Percentiles rank a stretch among this genome's conserved stretches.
Conservation (phyloP, 2,113 vertebrate species). For the Bagarius yarrelli region DNA sequence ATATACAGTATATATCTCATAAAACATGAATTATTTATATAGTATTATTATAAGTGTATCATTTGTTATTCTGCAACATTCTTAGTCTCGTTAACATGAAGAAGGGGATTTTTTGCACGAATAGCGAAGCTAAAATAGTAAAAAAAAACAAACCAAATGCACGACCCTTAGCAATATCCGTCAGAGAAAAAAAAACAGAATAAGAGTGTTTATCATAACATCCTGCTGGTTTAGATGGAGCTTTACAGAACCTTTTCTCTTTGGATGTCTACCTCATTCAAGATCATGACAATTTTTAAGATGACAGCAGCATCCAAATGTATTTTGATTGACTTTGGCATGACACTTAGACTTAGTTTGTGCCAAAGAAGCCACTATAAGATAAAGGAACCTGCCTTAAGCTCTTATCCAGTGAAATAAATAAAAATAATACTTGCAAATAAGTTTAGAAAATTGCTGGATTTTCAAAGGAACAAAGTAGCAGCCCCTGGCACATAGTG, state of each 20-base stretch:
- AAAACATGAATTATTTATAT: constrained; percentile 1
- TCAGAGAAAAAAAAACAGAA: constrained; percentile 2
- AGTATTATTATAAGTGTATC: neutral
- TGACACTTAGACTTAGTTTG: constrained; percentile 13
- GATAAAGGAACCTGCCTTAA: constrained; percentile 23
- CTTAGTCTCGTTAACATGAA: neutral
- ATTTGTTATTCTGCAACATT: neutral
- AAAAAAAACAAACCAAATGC: neutral
- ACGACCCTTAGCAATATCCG: neutral
- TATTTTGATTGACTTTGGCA: constrained; percentile 24
- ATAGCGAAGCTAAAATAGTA: neutral
- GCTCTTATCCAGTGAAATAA: constrained; percentile 12
- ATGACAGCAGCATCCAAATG: neutral
- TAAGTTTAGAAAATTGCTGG: constrained; percentile 24
- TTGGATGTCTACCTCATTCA: constrained; percentile 2
- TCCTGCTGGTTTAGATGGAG: constrained; percentile 9
- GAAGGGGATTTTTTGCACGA: neutral
- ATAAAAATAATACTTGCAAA: constrained; percentile 16
- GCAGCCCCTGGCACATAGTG: constrained; percentile 9
- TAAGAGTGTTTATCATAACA: neutral
- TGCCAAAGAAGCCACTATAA: neutral
- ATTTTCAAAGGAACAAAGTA: constrained; percentile 24
- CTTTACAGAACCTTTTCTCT: constrained; percentile 4
- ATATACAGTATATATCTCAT: neutral
- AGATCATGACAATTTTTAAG: constrained; percentile 9